Percentiles rank a stretch among this genome's conserved stretches.
Conservation (phyloP, 2,797 vertebrate species). For the Acanthurus lineatus region DNA sequence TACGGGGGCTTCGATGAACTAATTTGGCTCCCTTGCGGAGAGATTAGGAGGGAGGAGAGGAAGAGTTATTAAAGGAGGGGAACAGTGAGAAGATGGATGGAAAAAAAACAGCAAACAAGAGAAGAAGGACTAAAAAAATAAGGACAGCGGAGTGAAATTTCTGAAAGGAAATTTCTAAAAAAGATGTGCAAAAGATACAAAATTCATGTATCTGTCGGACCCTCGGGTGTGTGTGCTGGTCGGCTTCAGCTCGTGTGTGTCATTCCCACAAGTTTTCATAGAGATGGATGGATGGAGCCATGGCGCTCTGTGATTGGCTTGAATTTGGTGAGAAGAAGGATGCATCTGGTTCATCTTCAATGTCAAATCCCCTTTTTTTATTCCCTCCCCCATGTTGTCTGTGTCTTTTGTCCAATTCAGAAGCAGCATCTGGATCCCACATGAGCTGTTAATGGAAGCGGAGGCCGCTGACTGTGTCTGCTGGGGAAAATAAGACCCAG, state of each 20-base stretch:
- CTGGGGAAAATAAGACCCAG: conserved; percentile 49
- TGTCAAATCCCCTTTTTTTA: not conserved
- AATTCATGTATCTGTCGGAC: not conserved
- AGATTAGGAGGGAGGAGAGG: conserved; percentile 36
- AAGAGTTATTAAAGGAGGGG: conserved; percentile 16
- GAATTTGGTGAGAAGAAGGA: too few species aligned
- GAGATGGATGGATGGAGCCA: too few species aligned
- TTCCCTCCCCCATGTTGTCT: conserved; percentile 42
- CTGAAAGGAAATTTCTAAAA: not conserved
- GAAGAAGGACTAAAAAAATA: not conserved
- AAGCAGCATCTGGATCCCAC: too few species aligned
- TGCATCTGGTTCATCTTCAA: too few species aligned
- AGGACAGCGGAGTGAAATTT: not conserved
- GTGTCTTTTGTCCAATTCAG: too few species aligned
- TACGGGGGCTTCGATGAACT: conserved; percentile 27
- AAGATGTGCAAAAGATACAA: not conserved
- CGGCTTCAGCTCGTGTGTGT: not conserved
- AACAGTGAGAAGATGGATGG: not conserved
- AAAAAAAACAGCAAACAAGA: too few species aligned
- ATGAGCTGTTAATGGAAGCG: conserved; percentile 57
- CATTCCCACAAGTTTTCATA: too few species aligned
- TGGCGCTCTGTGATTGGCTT: too few species aligned
- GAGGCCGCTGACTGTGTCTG: conserved; percentile 41
- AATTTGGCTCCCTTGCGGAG: conserved; percentile 36
- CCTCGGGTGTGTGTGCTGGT: not conserved